phyloP scores from a whole-genome alignment of 1,140 invertebrate genomes.

The Drosophila navojoa region DNA sequence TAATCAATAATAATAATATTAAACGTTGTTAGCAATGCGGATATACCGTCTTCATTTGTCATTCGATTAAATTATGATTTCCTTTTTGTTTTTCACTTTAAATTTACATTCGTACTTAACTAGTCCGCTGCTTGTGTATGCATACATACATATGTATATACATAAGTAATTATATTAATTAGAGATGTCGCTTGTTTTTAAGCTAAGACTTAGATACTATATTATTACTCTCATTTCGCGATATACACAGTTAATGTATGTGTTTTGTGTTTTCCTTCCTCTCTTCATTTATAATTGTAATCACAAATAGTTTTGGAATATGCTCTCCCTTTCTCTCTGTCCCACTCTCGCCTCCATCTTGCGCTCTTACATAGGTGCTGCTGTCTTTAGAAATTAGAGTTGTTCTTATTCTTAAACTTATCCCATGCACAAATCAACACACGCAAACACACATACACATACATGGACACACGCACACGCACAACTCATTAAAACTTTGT shows the following conservation, averaged over 20 bases:
- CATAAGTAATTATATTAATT: slow-evolving; percentile 35
- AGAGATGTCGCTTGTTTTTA: slow-evolving; percentile 48
- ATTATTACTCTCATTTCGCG: slow-evolving; percentile 48
- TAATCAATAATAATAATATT: slow-evolving; percentile 56
- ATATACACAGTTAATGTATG: slow-evolving; percentile 59
- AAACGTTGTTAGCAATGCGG: slow-evolving; percentile 50
- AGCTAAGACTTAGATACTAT: slow-evolving; percentile 47
- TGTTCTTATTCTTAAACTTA: not conserved
- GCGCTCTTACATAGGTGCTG: not conserved
- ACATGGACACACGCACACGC: slow-evolving; percentile 15
- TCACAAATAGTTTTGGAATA: slow-evolving; percentile 82
- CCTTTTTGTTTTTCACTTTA: slow-evolving; percentile 14
- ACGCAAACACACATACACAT: slow-evolving; percentile 4
- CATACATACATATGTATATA: slow-evolving; percentile 20
- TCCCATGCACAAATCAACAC: slow-evolving; percentile 5
- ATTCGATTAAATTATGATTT: slow-evolving; percentile 49
- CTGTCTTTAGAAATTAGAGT: slow-evolving; percentile 24
- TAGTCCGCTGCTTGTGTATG: slow-evolving; percentile 37
- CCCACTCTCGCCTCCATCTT: slow-evolving; percentile 4
- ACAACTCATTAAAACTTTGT: slow-evolving; percentile 48
- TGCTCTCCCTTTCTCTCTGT: slow-evolving; percentile 50
- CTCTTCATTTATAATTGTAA: slow-evolving; percentile 75
- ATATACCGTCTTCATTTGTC: slow-evolving; percentile 13
- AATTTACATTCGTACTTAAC: slow-evolving; percentile 65
- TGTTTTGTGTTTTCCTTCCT: slow-evolving; percentile 69